Percentiles rank a stretch among this genome's conserved stretches.
Evolutionary conservation across 2,797 vertebrate species (phyloP).

Genomic region (Dendrocincla fuliginosa): DNA sequence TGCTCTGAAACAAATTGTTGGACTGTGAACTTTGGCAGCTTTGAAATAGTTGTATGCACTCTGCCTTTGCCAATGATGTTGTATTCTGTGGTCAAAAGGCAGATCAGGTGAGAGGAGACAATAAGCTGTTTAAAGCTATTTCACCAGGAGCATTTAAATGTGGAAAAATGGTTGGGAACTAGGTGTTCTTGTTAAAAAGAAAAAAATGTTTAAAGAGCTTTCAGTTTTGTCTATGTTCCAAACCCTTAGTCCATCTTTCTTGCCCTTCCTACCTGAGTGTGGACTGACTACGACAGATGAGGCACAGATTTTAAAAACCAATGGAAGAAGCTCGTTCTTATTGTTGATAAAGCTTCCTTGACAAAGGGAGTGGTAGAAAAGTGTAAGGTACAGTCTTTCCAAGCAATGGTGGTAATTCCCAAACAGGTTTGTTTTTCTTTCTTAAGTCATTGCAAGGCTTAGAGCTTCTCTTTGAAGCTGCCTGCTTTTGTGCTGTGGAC

Average conservation of each 20-base stretch:
- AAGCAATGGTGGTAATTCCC: neutral
- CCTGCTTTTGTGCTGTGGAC: neutral
- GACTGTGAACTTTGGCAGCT: neutral
- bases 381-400: neutral
- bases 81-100: neutral
- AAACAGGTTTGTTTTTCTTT: neutral
- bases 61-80: neutral
- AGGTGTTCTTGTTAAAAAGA: neutral
- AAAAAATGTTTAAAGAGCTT: neutral
- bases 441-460: neutral
- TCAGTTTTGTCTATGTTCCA: neutral
- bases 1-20: neutral
- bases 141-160: neutral
- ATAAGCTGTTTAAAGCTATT: neutral
- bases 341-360: neutral
- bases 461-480: neutral
- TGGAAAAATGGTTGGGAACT: neutral
- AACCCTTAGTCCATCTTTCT: neutral
- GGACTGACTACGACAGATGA: neutral
- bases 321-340: neutral
- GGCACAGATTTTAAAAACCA: neutral
- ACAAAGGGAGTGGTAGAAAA: neutral
- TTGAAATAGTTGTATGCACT: accelerated
- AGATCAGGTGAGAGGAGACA: neutral
- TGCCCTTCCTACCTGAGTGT: neutral